Evolutionary conservation across 2,797 vertebrate genomes (phyloP).

Genomic region (Lerista edwardsae): DNA sequence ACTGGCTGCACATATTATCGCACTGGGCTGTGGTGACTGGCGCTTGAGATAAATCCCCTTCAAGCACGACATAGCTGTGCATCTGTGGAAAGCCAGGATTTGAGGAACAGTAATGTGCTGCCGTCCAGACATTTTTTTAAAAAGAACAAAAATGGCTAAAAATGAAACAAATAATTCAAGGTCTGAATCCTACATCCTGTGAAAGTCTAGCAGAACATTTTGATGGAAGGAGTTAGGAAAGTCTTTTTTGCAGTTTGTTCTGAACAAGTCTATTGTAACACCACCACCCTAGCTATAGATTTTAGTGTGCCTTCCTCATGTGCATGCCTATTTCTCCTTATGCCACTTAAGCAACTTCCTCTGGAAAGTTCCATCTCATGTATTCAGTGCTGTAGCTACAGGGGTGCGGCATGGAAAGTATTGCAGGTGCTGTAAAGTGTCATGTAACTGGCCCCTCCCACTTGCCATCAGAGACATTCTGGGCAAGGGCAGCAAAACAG

Average conservation of each 20-base stretch:
- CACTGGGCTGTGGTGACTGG: constrained; percentile 63
- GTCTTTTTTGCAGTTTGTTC: background rate
- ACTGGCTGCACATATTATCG: constrained; percentile 64
- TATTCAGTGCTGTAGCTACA: too few species aligned
- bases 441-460: too few species aligned
- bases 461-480: too few species aligned
- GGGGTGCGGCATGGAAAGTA: too few species aligned
- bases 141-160: constrained; percentile 36
- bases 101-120: constrained; percentile 36
- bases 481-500: too few species aligned
- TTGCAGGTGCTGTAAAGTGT: too few species aligned
- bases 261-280: background rate
- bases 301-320: background rate
- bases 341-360: background rate
- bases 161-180: constrained; percentile 21
- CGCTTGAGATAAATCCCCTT: constrained; percentile 62
- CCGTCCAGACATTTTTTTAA: constrained; percentile 18
- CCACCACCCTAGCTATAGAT: background rate
- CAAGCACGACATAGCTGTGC: constrained; percentile 50
- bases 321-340: background rate
- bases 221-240: background rate
- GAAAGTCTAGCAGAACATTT: background rate
- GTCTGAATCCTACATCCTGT: constrained; percentile 10
- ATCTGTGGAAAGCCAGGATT: constrained; percentile 53
- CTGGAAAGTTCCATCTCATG: background rate